phyloP scores from a whole-genome alignment of 1,140 invertebrate genomes.

The Dreissena rostriformis region DNA sequence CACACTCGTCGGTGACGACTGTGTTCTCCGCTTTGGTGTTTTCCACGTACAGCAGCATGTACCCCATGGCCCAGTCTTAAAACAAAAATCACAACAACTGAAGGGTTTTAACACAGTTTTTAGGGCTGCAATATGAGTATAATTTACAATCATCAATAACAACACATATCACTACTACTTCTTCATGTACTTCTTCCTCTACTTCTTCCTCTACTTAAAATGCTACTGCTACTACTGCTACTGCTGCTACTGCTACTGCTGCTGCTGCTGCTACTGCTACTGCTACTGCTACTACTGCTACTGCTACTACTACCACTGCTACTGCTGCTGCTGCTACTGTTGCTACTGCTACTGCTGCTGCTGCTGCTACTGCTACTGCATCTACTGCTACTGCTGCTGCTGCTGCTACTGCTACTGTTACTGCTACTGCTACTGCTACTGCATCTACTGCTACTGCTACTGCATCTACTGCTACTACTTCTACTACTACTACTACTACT shows the following conservation, averaged over 20 bases:
- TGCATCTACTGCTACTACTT: not conserved
- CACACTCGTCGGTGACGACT: too few species aligned
- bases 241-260: not conserved
- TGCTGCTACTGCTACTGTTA: not conserved
- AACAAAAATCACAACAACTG: too few species aligned
- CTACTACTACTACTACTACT: slow-evolving; percentile 2
- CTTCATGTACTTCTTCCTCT: not conserved
- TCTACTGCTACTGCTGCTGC: not conserved
- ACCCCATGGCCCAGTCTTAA: too few species aligned
- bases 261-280: not conserved
- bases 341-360: not conserved
- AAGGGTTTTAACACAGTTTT: too few species aligned
- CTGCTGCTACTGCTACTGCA: not conserved
- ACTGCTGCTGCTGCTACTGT: not conserved
- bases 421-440: not conserved
- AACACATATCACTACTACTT: too few species aligned
- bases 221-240: not conserved
- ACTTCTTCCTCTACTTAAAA: not conserved
- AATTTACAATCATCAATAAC: too few species aligned
- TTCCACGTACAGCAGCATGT: too few species aligned
- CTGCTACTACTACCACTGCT: not conserved
- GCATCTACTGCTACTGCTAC: not conserved
- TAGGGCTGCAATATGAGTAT: too few species aligned
- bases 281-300: not conserved
- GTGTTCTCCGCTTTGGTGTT: too few species aligned